Evolutionary conservation across 2,113 vertebrate genomes (phyloP), one percentile per base, ranked within the genome.

Genomic region (Oophaga pumilio): DNA sequence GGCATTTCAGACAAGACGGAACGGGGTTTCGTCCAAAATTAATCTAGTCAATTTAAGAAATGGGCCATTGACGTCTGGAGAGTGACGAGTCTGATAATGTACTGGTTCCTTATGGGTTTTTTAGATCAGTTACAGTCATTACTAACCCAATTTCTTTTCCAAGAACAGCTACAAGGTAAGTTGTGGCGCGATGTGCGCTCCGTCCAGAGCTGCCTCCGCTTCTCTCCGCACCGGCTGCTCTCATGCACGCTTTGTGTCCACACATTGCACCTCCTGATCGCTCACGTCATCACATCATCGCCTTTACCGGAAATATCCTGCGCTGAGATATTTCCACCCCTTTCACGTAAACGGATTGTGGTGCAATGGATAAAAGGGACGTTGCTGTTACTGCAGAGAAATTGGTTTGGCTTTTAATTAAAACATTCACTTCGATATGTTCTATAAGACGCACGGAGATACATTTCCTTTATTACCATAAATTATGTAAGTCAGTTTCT

Each of bases 171-270:
- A 28, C 22, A 49, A 20, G 81, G 81, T 83, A 83, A 83, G 81
- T 74, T 12, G 17, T 11, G 2, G 0, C 5, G 50, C 22, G 43
- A 43, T 8, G 10, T 82, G 53, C 8, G 14, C 18, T 62, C 78
- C 6, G 60, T 4, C 43, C 17, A 13, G 43, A 76, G 74, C n/a
- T 22, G n/a, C 22, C 49, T 76, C 28, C 15, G 59, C 81, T 83
- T 83, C n/a, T 18, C 52, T 59, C 69, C 43, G 43, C 15, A 60
- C 33, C 62, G 52, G 22, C 66, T 18, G 81, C 81, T 53, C 10
- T 85, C 85, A 78, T 86, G 76, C 76, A 77, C 57, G 60, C 74
- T 76, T 26, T 77, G 68, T 43, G 33, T 77, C 50, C 57, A 24
- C 26, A 77, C 69, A 60, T 73, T 57, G n/a, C 26, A 57, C 18